Evolutionary conservation across 2,113 vertebrate genomes (phyloP).

Genomic region (Paratilapia polleni): DNA sequence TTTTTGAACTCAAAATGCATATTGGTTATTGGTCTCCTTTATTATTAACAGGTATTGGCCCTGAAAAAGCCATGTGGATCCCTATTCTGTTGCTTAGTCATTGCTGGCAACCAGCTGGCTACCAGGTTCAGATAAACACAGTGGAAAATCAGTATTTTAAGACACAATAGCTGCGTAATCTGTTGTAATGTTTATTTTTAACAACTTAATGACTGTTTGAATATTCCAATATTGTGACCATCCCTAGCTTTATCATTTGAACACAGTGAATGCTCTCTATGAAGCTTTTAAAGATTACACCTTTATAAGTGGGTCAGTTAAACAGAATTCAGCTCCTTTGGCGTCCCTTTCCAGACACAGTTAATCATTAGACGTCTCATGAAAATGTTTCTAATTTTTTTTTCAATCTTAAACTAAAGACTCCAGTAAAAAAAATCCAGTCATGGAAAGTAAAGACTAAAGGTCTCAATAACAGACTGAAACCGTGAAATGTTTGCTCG

Average conservation of each 20-base stretch:
- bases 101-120: neutral
- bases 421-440: neutral
- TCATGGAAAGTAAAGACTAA: neutral
- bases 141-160: neutral
- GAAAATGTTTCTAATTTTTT: too few species aligned
- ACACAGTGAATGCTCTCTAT: neutral
- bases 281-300: neutral
- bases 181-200: neutral
- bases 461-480: neutral
- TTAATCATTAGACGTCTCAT: conserved; percentile 9
- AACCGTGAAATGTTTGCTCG: neutral
- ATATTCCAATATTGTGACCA: neutral
- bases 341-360: neutral
- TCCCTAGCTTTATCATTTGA: neutral
- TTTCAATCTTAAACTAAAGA: too few species aligned
- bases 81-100: neutral
- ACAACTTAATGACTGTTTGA: neutral
- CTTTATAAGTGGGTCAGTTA: neutral
- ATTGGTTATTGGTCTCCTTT: neutral
- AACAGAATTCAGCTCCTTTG: neutral
- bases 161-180: neutral
- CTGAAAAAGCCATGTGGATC: neutral
- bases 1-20: neutral
- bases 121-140: neutral
- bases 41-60: neutral